These are phyloP conservation scores for Psilopogon haemacephalus DNA, from an alignment of 2,113 vertebrate species.

Conservation along the genomic window DNA sequence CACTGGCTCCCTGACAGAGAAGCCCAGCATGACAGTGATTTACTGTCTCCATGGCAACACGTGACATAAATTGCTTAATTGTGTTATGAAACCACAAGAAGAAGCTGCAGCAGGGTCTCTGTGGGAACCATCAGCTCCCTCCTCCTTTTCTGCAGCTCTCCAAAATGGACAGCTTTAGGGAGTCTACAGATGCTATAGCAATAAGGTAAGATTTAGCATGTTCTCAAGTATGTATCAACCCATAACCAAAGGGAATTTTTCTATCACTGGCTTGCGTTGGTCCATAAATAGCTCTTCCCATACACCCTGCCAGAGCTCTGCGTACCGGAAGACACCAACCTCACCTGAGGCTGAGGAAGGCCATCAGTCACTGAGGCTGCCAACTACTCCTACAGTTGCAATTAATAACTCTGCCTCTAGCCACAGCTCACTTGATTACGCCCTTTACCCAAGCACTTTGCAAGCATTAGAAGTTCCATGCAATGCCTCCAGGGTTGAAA, in stretches of 20 bases:
- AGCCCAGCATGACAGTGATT: slow-evolving; percentile 53
- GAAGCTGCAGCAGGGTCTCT: slow-evolving; percentile 20
- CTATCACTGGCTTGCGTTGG: not conserved
- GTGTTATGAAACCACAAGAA: slow-evolving; percentile 58
- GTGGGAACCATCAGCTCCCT: not conserved
- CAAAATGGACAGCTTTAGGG: not conserved
- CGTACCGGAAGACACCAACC: not conserved
- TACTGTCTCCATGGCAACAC: slow-evolving; percentile 65
- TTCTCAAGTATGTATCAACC: not conserved
- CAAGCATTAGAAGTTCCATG: slow-evolving; percentile 6
- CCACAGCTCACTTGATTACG: not conserved
- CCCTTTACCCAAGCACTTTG: not conserved
- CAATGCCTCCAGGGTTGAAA: slow-evolving; percentile 44
- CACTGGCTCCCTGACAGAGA: not conserved
- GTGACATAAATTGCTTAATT: slow-evolving; percentile 68
- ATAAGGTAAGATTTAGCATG: not conserved
- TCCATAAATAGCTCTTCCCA: not conserved
- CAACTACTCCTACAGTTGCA: not conserved
- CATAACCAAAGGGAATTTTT: not conserved
- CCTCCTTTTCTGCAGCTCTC: not conserved
- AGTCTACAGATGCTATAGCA: not conserved
- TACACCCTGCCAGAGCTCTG: not conserved
- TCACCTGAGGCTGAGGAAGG: not conserved
- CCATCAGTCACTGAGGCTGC: not conserved
- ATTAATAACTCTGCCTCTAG: slow-evolving; percentile 28